Evolutionary conservation across 2,113 vertebrate genomes (phyloP), one percentile per base, ranked within the genome.

Genomic region (Bambusicola thoracicus): DNA sequence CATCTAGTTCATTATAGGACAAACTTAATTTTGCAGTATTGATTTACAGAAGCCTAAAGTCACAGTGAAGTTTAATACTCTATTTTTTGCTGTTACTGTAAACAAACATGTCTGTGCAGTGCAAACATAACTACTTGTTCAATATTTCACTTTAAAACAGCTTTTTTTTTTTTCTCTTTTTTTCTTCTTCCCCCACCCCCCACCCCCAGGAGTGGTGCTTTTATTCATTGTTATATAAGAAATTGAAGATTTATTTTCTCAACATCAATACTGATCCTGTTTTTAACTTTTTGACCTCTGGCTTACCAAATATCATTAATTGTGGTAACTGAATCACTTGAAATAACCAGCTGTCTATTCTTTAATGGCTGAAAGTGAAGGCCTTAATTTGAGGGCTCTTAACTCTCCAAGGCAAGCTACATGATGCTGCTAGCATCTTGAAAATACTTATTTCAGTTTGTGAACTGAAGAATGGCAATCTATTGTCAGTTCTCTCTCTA

Each of bases 31-130:
- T 90, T 73, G 32, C n/a, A 34, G 7, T 75, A 18, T 22, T 9
- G 36, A 88, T 49, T 91, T 88, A 75, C 51, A 88, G 65, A 74
- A 92, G 81, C 66, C 68, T 85, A 63, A 91, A 92, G 85, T 25
- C 48, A 65, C 2, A 8, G 8, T 30, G 25, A 59, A 62, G 55
- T 74, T 91, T 55, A 84, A 43, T 36, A 25, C 21, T 72, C 32
- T 40, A 29, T 65, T 96, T 90, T 75, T 72, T 92, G 34, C 44
- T 82, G 75, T 74, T 80, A n/a, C 38, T 66, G 38, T 74, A 90
- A 89, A 87, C n/a, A 92, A 90, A 51, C 59, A 43, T 13, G 25
- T 65, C 56, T 92, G 46, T 91, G 51, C 70, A 17, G 24, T 70
- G 38, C 67, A 10, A 87, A 34, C 24, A 51, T 68, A 34, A 34